phyloP scores from a whole-genome alignment of 2,797 vertebrate genomes.

The Thunnus albacares region DNA sequence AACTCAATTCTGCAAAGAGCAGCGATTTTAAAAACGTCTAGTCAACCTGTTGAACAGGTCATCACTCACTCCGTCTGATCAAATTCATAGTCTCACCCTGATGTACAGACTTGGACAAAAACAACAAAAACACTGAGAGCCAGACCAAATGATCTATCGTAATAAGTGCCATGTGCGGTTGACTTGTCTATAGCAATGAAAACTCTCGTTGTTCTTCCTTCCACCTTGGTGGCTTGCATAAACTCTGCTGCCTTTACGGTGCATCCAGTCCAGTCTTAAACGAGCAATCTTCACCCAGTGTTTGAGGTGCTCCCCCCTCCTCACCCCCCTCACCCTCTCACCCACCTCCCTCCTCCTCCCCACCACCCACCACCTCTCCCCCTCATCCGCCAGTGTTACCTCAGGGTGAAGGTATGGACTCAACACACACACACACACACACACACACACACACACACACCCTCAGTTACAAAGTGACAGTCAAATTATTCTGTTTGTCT shows the following conservation, averaged over 20 bases:
- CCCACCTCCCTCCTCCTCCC: too few species aligned
- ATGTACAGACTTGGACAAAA: slow-evolving; percentile 62
- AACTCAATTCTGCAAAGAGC: slow-evolving; percentile 67
- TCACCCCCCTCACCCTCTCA: slow-evolving; percentile 30
- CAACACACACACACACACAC: neutral
- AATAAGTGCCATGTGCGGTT: slow-evolving; percentile 79
- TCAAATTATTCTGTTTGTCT: slow-evolving; percentile 75
- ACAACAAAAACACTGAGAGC: slow-evolving; percentile 61
- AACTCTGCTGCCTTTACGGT: slow-evolving; percentile 79
- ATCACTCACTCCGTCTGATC: slow-evolving; percentile 61
- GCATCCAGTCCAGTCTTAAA: slow-evolving; percentile 70
- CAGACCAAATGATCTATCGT: slow-evolving; percentile 77
- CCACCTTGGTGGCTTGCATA: slow-evolving; percentile 79
- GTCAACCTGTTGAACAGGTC: slow-evolving; percentile 81
- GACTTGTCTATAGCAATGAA: slow-evolving; percentile 84
- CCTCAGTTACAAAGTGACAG: slow-evolving; percentile 87
- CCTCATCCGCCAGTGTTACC: slow-evolving; percentile 79
- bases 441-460: slow-evolving; percentile 57
- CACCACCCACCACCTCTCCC: too few species aligned
- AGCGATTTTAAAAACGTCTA: slow-evolving; percentile 62
- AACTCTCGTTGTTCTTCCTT: slow-evolving; percentile 86
- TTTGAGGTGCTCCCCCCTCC: slow-evolving; percentile 78
- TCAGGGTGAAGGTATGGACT: slow-evolving; percentile 86
- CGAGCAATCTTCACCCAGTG: slow-evolving; percentile 78
- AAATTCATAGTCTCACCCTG: slow-evolving; percentile 72